These are phyloP conservation scores for Nannoperca obscura DNA, from an alignment of 2,797 vertebrate genomes.

Conservation along the genomic window DNA sequence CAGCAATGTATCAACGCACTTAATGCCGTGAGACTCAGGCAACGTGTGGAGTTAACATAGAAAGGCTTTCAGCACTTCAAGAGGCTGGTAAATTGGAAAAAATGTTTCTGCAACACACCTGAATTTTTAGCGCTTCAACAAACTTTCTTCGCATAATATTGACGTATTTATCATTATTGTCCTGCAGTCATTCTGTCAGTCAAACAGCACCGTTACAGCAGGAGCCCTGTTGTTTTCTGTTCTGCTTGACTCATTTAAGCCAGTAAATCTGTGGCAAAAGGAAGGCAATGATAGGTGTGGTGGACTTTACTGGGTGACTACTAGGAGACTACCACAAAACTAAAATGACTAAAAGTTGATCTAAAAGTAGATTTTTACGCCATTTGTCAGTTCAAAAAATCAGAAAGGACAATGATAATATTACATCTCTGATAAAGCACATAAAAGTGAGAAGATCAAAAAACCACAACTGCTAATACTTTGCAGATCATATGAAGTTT, in stretches of 20 bases:
- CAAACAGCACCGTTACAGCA: conserved; percentile 31
- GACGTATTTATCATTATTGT: conserved; percentile 21
- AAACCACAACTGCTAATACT: neutral
- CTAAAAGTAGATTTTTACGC: neutral
- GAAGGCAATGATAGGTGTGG: neutral
- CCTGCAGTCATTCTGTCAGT: conserved; percentile 46
- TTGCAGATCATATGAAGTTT: neutral
- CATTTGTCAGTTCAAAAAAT: neutral
- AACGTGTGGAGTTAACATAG: conserved; percentile 6
- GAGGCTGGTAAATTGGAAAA: conserved; percentile 15
- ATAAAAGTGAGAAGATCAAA: neutral
- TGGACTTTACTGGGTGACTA: conserved; percentile 14
- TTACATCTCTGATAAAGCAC: neutral
- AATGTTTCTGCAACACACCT: conserved; percentile 27
- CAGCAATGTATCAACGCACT: conserved; percentile 32
- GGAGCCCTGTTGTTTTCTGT: conserved; percentile 39
- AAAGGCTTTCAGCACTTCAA: conserved; percentile 23
- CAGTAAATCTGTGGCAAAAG: conserved; percentile 25
- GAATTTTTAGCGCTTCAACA: conserved; percentile 23
- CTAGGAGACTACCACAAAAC: neutral
- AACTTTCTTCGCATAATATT: conserved; percentile 36
- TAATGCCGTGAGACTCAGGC: conserved; percentile 19
- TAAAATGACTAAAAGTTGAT: neutral
- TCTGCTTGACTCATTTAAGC: conserved; percentile 16
- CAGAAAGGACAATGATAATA: neutral